These are phyloP conservation scores for Epizoanthus scotinus DNA, from an alignment of 92 coral and sea anemone species.

Conservation along the genomic window DNA sequence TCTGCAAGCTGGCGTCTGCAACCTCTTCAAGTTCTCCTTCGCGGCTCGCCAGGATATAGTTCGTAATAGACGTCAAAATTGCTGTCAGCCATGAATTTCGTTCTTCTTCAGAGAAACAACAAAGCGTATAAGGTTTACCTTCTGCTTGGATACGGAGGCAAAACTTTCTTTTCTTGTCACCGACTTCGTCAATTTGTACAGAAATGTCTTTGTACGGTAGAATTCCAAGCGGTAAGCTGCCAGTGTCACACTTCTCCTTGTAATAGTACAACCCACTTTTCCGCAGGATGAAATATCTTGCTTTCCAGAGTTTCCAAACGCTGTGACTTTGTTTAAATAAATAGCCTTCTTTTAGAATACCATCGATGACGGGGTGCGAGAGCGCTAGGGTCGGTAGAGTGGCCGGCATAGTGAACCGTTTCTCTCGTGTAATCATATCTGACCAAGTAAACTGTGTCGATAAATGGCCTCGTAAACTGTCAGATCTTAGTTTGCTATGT, in stretches of 20 bases:
- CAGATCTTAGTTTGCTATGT: conserved; percentile 13
- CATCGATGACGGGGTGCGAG: conserved; percentile 58
- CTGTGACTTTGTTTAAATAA: conserved; percentile 93
- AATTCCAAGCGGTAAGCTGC: conserved; percentile 81
- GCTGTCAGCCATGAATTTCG: conserved; percentile 94
- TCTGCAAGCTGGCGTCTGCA: conserved; percentile 20
- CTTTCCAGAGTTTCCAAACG: conserved; percentile 97
- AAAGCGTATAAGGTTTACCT: conserved; percentile 76
- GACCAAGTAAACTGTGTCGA: conserved; percentile 5
- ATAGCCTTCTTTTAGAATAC: conserved; percentile 87
- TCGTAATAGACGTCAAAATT: conserved; percentile 82
- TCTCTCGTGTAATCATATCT: conserved; percentile 41
- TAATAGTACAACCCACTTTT: conserved; percentile 85
- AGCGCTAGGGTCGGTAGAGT: conserved; percentile 60
- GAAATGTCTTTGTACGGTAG: conserved; percentile 78
- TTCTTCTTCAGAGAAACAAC: conserved; percentile 95
- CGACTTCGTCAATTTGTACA: conserved; percentile 85
- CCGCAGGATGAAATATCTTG: conserved; percentile 88
- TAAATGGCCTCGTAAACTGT: conserved; percentile 16
- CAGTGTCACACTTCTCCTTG: conserved; percentile 79
- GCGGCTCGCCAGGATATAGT: conserved; percentile 64
- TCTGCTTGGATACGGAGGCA: conserved; percentile 84
- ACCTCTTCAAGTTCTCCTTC: conserved; percentile 69
- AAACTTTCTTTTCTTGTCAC: conserved; percentile 80
- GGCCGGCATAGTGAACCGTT: conserved; percentile 7